Conservation (phyloP, 2,888 invertebrate species). For the Meiosimyza platycephala region DNA sequence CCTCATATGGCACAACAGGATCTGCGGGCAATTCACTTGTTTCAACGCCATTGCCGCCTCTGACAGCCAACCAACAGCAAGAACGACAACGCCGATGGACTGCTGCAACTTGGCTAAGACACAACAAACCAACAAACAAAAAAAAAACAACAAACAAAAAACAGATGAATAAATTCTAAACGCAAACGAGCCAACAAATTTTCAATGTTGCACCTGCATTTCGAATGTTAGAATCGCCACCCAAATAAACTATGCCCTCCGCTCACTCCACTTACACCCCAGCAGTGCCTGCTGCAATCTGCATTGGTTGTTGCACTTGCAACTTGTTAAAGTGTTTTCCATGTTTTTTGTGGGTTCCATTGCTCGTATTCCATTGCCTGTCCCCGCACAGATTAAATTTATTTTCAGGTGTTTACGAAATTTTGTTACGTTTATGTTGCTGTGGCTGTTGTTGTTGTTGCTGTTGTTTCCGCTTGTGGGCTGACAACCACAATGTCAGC, state of each 20-base stretch:
- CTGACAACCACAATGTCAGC: neutral
- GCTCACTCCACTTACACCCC: neutral
- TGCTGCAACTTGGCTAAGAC: too few species aligned
- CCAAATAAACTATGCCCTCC: neutral
- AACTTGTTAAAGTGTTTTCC: slow-evolving; percentile 26
- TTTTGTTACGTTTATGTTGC: slow-evolving; percentile 44
- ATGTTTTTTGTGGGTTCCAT: slow-evolving; percentile 24
- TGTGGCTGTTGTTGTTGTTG: slow-evolving; percentile 1
- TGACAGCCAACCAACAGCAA: slow-evolving; percentile 9
- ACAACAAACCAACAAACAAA: too few species aligned
- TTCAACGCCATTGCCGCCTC: neutral
- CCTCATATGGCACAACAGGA: slow-evolving; percentile 14
- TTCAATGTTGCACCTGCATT: slow-evolving; percentile 24
- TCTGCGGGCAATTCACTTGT: slow-evolving; percentile 10
- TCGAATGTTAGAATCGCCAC: neutral
- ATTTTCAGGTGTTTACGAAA: slow-evolving; percentile 51
- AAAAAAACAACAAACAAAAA: too few species aligned
- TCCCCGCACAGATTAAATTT: slow-evolving; percentile 50
- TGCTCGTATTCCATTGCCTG: slow-evolving; percentile 15
- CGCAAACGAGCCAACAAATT: too few species aligned
- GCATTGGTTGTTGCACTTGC: neutral
- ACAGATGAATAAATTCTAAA: slow-evolving; percentile 25
- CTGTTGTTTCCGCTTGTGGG: slow-evolving; percentile 7
- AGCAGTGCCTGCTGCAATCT: neutral
- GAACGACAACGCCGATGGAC: too few species aligned